Percentiles rank a stretch among this genome's conserved stretches.
Conservation (phyloP, 2,797 vertebrate genomes). For the Intellagama lesueurii region DNA sequence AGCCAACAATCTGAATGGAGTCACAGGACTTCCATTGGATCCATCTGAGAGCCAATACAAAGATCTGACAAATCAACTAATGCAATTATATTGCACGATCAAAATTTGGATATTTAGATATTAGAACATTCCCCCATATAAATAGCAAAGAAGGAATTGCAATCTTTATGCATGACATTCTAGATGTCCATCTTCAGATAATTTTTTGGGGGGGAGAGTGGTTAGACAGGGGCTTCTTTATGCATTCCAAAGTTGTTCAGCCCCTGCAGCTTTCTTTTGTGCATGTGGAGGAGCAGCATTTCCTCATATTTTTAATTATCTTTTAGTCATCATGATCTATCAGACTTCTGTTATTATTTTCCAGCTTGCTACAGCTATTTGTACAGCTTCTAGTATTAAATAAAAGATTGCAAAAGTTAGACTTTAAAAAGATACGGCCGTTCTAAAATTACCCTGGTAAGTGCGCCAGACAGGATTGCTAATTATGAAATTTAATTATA, state of each 20-base stretch:
- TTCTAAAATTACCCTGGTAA: constrained; percentile 39
- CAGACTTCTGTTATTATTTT: background rate
- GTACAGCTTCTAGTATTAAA: background rate
- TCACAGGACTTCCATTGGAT: background rate
- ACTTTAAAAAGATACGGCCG: background rate
- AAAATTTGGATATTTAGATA: background rate
- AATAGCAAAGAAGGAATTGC: background rate
- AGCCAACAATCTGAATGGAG: background rate
- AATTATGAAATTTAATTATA: constrained; percentile 66
- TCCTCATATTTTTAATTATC: background rate
- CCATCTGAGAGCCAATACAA: background rate
- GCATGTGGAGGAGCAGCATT: background rate
- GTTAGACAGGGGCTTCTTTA: background rate
- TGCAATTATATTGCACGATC: background rate
- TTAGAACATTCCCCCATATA: background rate
- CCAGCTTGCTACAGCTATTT: background rate
- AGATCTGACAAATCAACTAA: background rate
- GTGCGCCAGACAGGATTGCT: constrained; percentile 35
- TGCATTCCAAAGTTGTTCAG: background rate
- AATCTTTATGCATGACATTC: background rate
- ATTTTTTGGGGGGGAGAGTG: background rate
- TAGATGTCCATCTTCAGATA: background rate
- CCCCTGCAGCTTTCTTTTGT: no score
- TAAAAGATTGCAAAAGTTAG: constrained; percentile 10
- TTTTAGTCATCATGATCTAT: background rate